These are phyloP conservation scores for Empidonax traillii DNA, from an alignment of 2,113 vertebrate genomes.

Conservation along the genomic window DNA sequence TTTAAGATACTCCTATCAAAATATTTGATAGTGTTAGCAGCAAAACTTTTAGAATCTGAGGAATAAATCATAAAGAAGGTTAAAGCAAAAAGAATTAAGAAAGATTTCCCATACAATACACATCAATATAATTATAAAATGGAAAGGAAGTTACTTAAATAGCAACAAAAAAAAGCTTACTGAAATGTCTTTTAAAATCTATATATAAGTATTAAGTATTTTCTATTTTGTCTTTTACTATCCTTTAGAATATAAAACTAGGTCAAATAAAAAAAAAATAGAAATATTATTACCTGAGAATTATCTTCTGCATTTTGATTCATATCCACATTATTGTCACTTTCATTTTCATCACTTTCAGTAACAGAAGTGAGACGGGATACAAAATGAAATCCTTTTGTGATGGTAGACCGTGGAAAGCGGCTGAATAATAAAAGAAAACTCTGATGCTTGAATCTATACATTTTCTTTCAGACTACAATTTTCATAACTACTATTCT, in stretches of 20 bases:
- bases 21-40: neutral
- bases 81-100: neutral
- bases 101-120: neutral
- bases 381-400: conserved; percentile 23
- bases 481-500: neutral
- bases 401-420: conserved; percentile 33
- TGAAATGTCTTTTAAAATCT: neutral
- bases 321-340: neutral
- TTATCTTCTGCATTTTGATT: conserved; percentile 4
- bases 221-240: neutral
- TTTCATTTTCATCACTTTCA: conserved; percentile 77
- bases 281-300: conserved; percentile 73
- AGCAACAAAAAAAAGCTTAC: neutral
- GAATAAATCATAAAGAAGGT: neutral
- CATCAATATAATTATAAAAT: neutral
- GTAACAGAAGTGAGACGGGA: conserved; percentile 66
- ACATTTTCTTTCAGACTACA: neutral
- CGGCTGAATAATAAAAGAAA: conserved; percentile 59
- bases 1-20: neutral
- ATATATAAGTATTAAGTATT: neutral
- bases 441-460: neutral
- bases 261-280: neutral
- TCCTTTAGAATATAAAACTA: neutral
- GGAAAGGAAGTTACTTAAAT: neutral
- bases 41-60: neutral